Evolutionary conservation across 2,888 invertebrate species (phyloP).

Genomic region (Synanthedon vespiformis): DNA sequence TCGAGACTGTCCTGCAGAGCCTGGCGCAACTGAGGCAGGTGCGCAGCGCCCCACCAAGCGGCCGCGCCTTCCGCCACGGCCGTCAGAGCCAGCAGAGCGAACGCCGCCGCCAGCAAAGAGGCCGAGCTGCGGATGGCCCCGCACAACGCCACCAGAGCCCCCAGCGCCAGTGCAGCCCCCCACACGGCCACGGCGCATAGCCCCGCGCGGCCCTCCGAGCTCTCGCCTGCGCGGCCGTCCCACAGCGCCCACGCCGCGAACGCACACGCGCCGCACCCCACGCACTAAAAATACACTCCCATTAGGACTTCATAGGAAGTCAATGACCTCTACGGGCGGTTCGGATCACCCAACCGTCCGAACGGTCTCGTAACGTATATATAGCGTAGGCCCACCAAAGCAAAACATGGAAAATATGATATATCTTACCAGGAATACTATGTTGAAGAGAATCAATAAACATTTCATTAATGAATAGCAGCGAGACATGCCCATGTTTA

Average conservation of each 20-base stretch:
- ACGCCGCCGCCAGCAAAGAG: conserved; percentile 42
- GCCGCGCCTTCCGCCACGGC: conserved; percentile 51
- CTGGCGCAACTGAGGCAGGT: conserved; percentile 37
- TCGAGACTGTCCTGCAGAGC: conserved; percentile 32
- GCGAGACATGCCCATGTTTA: conserved; percentile 75
- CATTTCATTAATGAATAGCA: conserved; percentile 80
- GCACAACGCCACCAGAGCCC: conserved; percentile 33
- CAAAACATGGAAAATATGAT: too few species aligned
- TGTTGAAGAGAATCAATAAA: conserved; percentile 77
- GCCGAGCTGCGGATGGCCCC: conserved; percentile 26
- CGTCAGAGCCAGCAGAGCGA: conserved; percentile 45
- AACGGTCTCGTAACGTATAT: too few species aligned
- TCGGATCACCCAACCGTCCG: not conserved
- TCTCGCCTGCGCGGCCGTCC: conserved; percentile 32
- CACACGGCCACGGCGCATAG: conserved; percentile 41
- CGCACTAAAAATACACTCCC: conserved; percentile 20
- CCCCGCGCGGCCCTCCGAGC: conserved; percentile 41
- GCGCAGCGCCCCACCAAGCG: conserved; percentile 57
- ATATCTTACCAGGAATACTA: conserved; percentile 78
- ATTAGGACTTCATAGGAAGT: conserved; percentile 1
- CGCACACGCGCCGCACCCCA: conserved; percentile 38
- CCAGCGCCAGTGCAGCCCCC: conserved; percentile 39
- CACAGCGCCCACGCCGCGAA: conserved; percentile 46
- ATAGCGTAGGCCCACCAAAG: not conserved
- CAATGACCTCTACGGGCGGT: not conserved